These are phyloP conservation scores for Bubo blakistoni DNA, from an alignment of 2,113 vertebrate species.

Conservation along the genomic window DNA sequence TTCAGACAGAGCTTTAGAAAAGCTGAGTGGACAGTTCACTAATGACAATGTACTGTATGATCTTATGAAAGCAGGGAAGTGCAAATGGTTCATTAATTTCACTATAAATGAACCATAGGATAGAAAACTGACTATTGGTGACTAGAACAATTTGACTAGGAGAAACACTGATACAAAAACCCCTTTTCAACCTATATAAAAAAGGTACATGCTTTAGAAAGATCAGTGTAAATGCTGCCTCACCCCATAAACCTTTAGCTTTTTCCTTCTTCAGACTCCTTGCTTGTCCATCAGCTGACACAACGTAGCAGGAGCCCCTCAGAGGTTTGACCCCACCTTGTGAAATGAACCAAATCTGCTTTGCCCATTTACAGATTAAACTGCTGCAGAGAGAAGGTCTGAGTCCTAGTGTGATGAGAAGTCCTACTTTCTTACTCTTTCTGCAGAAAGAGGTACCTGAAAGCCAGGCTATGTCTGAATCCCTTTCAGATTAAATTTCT, in stretches of 20 bases:
- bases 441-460: not conserved
- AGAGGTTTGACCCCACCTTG: not conserved
- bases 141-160: not conserved
- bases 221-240: not conserved
- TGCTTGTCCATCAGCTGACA: not conserved
- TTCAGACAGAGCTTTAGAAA: not conserved
- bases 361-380: not conserved
- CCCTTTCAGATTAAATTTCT: not conserved
- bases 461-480: not conserved
- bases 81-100: not conserved
- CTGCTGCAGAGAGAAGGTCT: not conserved
- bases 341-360: not conserved
- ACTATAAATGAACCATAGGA: not conserved
- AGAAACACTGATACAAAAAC: not conserved
- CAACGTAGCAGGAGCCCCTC: not conserved
- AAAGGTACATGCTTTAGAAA: not conserved
- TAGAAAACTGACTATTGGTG: not conserved
- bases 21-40: not conserved
- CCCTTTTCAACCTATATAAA: not conserved
- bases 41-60: not conserved
- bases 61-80: not conserved
- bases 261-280: not conserved
- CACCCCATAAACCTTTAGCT: not conserved
- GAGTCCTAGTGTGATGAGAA: not conserved
- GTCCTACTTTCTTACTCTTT: not conserved